Base-by-base conservation (phyloP, 2,113 vertebrate genomes). In the Mesitornis unicolor region DNA sequence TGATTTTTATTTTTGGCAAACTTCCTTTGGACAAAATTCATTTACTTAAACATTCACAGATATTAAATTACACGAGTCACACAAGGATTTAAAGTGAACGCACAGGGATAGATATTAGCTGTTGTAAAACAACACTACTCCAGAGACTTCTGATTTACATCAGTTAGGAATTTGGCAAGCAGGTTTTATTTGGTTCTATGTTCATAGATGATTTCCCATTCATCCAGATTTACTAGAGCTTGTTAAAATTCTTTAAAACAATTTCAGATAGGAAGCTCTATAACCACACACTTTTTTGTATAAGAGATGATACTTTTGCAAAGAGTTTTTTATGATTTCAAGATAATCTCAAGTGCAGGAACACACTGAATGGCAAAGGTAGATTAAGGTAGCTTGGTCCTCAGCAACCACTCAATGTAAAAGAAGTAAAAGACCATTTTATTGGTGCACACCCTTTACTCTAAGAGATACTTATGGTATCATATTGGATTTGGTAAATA, bases 171-270 rank as follows among this genome's bases (percentile, higher is more conserved):
- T 97, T 92, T 96, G 96, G 93, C 19, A 2, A 88, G 88, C 68
- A 79, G 90, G 76, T 96, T 96, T 93, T 90, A 94, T 93, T 91
- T 93, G 92, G 60, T 92, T 94, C 79, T 57, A 40, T 53, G 48
- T 68, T 96, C 95, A 92, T 87, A 94, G 95, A 93, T n/a, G 69
- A 90, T 86, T 96, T 97, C 92, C 93, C 76, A 90, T 96, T 96
- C 85, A 96, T 84, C 73, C 81, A 79, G 65, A 87, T 97, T 96
- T 94, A 93, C 83, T 78, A 88, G 56, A 78, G 56, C 82, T 80
- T 94, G 85, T 92, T 95, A 94, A 95, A 96, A 48, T 71, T 87
- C 78, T 67, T 71, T 91, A 81, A 29, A 95, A 56, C 35, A 77
- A 51, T 95, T 81, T 84, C 47, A 95, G 94, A 94, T 89, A 84